phyloP scores from a whole-genome alignment of 2,888 invertebrate species.

The Laspeyria flexula region DNA sequence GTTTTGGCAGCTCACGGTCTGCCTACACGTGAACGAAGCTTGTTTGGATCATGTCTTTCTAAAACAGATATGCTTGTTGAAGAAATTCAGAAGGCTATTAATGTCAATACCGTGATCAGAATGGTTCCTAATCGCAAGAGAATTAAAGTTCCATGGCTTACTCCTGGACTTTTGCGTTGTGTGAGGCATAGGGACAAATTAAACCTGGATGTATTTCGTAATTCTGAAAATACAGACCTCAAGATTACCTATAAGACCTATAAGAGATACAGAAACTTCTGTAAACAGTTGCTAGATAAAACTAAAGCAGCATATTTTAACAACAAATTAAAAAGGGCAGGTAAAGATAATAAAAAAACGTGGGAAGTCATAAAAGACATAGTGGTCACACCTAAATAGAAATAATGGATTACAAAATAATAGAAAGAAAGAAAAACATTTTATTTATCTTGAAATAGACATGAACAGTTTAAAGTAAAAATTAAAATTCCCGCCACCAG shows the following conservation, averaged over 20 bases:
- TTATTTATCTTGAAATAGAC: no score
- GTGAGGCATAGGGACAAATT: not conserved
- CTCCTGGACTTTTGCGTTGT: not conserved
- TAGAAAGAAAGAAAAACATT: no score
- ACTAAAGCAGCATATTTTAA: not conserved
- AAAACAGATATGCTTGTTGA: not conserved
- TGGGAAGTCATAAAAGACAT: not conserved
- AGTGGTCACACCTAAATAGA: not conserved
- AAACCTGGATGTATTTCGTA: not conserved
- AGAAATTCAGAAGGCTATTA: not conserved
- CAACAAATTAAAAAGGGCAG: not conserved
- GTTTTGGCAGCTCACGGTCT: not conserved
- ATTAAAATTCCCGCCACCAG: no score
- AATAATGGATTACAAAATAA: not conserved
- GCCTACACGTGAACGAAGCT: not conserved
- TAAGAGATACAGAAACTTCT: not conserved
- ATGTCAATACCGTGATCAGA: not conserved
- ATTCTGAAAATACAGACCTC: not conserved
- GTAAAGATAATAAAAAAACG: not conserved
- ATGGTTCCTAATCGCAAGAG: not conserved
- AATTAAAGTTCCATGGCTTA: not conserved
- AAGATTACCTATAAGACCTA: not conserved
- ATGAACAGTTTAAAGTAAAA: no score
- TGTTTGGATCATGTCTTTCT: not conserved
- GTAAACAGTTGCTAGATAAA: not conserved